A percentile compares a stretch with the other conserved stretches of the same genome.
phyloP scores from a whole-genome alignment of 2,797 vertebrate species.

The Ciconia nigra region DNA sequence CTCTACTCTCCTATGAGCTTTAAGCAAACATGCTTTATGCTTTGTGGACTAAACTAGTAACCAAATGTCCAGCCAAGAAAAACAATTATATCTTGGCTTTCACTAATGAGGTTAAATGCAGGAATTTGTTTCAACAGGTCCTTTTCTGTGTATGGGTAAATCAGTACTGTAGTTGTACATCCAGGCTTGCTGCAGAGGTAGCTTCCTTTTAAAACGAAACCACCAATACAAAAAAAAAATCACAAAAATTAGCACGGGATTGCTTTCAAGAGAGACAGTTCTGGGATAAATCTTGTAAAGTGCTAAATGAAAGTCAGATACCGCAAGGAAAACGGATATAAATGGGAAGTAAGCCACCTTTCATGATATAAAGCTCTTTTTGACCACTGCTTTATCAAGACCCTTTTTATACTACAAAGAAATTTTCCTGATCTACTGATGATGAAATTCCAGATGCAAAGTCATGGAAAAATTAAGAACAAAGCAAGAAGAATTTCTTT shows the following conservation, averaged over 20 bases:
- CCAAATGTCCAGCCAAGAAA: conserved; percentile 29
- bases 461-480: neutral
- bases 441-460: neutral
- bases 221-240: neutral
- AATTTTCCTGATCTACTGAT: neutral
- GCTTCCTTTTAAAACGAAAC: neutral
- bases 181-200: neutral
- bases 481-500: neutral
- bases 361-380: neutral
- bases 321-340: neutral
- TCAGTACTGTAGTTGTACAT: neutral
- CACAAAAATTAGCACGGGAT: neutral
- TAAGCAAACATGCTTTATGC: neutral
- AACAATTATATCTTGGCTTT: neutral
- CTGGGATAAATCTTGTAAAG: neutral
- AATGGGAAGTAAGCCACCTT: neutral
- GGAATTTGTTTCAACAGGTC: neutral
- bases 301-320: neutral
- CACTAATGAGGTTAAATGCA: conserved; percentile 9
- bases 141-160: neutral
- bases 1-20: neutral
- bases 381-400: neutral
- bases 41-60: conserved; percentile 20
- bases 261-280: neutral
- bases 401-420: neutral